Evolutionary conservation across 37 sponge, comb jelly and placozoan genomes (phyloP).

Genomic region (Spongilla lacustris): DNA sequence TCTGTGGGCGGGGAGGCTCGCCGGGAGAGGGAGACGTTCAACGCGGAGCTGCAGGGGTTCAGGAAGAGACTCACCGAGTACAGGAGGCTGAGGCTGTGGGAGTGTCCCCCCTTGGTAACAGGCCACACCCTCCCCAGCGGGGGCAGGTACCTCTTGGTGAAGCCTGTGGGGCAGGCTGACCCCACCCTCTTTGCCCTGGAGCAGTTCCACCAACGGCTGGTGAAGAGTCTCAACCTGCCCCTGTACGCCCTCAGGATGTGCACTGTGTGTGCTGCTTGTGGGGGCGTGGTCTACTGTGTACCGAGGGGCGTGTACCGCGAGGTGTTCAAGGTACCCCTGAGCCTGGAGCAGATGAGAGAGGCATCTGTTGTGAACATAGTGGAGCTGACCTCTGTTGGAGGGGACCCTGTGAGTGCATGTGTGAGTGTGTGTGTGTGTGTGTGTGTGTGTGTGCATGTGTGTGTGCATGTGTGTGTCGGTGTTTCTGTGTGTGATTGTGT

Average conservation of each 20-base stretch:
- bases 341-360: neutral
- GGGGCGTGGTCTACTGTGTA: neutral
- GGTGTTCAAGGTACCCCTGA: neutral
- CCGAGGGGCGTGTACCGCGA: neutral
- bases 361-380: neutral
- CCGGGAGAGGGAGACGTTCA: neutral
- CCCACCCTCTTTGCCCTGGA: neutral
- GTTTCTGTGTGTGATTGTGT: too few relatives aligned
- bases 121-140: neutral
- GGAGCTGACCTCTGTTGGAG: neutral
- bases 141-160: neutral
- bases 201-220: neutral
- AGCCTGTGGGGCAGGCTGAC: neutral
- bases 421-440: neutral
- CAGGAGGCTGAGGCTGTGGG: neutral
- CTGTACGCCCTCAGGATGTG: neutral
- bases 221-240: neutral
- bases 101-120: neutral
- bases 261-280: neutral
- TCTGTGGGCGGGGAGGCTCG: neutral
- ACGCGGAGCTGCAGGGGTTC: neutral
- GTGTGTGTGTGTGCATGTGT: neutral
- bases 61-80: neutral
- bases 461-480: neutral
- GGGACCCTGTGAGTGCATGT: neutral